These are phyloP conservation scores for Alces alces DNA, from an alignment of 2,113 vertebrate genomes.

Conservation along the genomic window DNA sequence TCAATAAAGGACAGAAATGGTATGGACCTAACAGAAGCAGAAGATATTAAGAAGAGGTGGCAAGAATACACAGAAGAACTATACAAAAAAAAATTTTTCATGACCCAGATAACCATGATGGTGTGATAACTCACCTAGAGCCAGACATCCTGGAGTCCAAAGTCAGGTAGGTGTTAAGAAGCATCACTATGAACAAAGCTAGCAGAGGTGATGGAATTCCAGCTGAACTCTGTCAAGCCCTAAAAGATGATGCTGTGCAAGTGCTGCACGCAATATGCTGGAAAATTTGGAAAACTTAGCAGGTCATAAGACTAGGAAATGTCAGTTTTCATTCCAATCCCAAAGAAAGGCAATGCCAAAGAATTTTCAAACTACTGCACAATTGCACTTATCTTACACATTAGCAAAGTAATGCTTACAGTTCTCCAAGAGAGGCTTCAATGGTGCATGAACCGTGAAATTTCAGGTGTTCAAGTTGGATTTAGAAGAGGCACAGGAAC, in stretches of 20 bases:
- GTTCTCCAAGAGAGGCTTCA: background rate
- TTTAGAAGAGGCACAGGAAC: background rate
- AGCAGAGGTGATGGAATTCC: background rate
- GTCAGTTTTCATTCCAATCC: background rate
- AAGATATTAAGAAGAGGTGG: background rate
- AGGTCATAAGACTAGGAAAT: background rate
- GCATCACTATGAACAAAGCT: background rate
- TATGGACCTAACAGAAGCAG: background rate
- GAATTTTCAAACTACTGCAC: background rate
- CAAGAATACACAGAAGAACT: background rate
- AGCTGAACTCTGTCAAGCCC: background rate
- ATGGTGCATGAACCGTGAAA: background rate
- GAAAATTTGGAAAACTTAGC: background rate
- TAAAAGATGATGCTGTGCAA: background rate
- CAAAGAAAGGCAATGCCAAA: background rate
- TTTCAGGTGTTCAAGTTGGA: background rate
- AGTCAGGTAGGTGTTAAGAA: background rate
- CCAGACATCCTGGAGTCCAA: background rate
- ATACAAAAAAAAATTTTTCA: background rate
- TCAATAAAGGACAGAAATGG: background rate
- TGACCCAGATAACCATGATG: background rate
- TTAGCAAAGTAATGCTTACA: background rate
- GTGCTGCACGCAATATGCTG: background rate
- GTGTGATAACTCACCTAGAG: background rate
- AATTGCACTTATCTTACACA: background rate